These are phyloP conservation scores for Diplodus sargus DNA, from an alignment of 2,797 vertebrate species.

Conservation along the genomic window DNA sequence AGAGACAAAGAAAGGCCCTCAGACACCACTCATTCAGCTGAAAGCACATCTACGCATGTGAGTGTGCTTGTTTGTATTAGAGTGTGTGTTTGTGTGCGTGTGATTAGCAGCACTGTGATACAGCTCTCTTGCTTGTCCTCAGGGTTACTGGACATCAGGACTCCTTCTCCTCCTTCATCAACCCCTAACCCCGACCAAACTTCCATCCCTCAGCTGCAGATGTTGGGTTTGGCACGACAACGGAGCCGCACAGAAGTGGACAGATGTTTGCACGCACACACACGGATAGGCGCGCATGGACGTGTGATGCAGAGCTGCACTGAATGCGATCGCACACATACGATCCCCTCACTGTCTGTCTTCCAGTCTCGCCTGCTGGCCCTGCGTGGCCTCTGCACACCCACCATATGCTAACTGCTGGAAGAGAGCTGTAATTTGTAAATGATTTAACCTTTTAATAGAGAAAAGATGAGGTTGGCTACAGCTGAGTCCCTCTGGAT, in stretches of 20 bases:
- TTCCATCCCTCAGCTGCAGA: constrained; percentile 49
- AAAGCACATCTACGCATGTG: constrained; percentile 41
- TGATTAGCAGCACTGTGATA: constrained; percentile 64
- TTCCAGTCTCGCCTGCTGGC: constrained; percentile 58
- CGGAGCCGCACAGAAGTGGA: constrained; percentile 21
- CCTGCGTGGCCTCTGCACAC: constrained; percentile 57
- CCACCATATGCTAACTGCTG: constrained; percentile 74
- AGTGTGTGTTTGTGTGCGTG: constrained; percentile 9
- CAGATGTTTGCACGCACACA: constrained; percentile 56
- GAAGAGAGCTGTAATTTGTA: constrained; percentile 75
- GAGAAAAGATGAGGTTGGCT: constrained; percentile 71
- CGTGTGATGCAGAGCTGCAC: constrained; percentile 26
- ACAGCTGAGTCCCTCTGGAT: constrained; percentile 65
- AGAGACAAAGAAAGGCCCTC: constrained; percentile 57
- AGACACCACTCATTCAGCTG: constrained; percentile 54
- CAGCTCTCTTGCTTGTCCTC: constrained; percentile 47
- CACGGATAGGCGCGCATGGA: constrained; percentile 21
- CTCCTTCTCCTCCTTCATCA: constrained; percentile 4
- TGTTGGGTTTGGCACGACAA: constrained; percentile 59
- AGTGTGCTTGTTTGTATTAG: constrained; percentile 29
- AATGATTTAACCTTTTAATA: constrained; percentile 79
- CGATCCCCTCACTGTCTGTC: constrained; percentile 44
- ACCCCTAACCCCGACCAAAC: background rate
- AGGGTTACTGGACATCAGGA: constrained; percentile 41
- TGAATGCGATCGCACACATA: constrained; percentile 15